A percentile compares a stretch with the other conserved stretches of the same genome.
Conservation (phyloP, 2,888 invertebrate species). For the Parnassius apollo region DNA sequence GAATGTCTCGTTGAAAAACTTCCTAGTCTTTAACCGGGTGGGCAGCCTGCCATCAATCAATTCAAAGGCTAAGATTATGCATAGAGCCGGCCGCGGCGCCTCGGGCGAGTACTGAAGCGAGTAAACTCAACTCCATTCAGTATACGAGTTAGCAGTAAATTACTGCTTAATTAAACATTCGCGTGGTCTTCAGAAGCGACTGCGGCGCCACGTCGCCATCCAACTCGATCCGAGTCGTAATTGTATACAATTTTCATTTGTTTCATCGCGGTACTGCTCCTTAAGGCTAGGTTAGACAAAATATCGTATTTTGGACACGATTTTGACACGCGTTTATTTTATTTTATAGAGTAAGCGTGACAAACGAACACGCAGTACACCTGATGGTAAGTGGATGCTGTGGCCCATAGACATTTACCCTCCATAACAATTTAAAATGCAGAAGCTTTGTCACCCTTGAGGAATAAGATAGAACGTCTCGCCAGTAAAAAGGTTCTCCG, state of each 20-base stretch:
- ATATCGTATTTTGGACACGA: too few relatives aligned
- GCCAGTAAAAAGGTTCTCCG: too few relatives aligned
- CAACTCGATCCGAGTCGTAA: constrained; percentile 37
- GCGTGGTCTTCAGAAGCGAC: constrained; percentile 34
- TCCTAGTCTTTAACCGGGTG: constrained; percentile 27
- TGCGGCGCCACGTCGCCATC: constrained; percentile 39
- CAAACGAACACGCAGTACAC: too few relatives aligned
- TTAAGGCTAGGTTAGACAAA: constrained; percentile 31
- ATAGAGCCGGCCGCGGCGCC: constrained; percentile 38
- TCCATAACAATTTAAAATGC: too few relatives aligned
- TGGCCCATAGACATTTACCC: too few relatives aligned
- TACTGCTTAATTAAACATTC: constrained; percentile 61
- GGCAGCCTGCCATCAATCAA: constrained; percentile 45
- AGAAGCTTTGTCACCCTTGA: too few relatives aligned
- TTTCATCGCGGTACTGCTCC: constrained; percentile 39
- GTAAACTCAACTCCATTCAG: constrained; percentile 43
- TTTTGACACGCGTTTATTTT: too few relatives aligned
- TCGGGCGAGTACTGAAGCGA: constrained; percentile 36
- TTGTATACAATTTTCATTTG: constrained; percentile 52
- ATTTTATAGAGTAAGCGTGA: too few relatives aligned
- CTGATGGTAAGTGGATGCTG: too few relatives aligned
- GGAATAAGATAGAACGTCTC: too few relatives aligned
- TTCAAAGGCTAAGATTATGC: constrained; percentile 42
- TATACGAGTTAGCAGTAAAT: constrained; percentile 56
- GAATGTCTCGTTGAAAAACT: constrained; percentile 27